These are phyloP conservation scores for Pentamera pediparva DNA, from an alignment of 53 echinoderm and acorn worm genomes.

Conservation along the genomic window DNA sequence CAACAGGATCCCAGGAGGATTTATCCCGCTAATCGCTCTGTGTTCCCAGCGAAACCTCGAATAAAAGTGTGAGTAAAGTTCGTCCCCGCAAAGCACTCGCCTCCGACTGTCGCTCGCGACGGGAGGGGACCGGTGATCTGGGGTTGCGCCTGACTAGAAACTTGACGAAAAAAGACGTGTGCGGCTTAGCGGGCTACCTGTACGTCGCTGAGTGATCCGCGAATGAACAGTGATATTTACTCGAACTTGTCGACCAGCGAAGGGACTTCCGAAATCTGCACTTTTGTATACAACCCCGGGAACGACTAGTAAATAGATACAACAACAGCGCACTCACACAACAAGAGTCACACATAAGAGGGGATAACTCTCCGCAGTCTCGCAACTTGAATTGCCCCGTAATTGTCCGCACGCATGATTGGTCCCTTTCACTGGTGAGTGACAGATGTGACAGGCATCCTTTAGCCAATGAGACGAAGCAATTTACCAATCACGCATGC, in stretches of 20 bases:
- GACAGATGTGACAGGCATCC: constrained; percentile 36
- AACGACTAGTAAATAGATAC: too few species aligned
- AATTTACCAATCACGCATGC: constrained; percentile 42
- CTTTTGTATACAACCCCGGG: constrained; percentile 39
- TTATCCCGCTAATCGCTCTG: constrained; percentile 19
- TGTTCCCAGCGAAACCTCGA: constrained; percentile 19
- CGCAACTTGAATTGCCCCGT: constrained; percentile 41
- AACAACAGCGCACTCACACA: background rate
- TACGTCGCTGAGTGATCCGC: too few species aligned
- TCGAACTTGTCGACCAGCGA: too few species aligned
- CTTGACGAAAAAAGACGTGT: too few species aligned
- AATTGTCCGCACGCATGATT: constrained; percentile 42
- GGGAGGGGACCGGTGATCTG: constrained; percentile 30
- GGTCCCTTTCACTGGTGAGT: constrained; percentile 31
- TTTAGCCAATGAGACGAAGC: constrained; percentile 36
- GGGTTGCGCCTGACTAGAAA: too few species aligned
- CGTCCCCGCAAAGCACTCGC: background rate
- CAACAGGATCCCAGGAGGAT: constrained; percentile 24
- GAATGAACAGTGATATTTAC: too few species aligned
- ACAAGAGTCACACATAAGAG: background rate
- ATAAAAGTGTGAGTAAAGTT: constrained; percentile 9
- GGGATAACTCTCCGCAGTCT: constrained; percentile 5
- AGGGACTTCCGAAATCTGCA: constrained; percentile 27
- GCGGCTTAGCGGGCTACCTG: constrained; percentile 27
- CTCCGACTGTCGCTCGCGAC: constrained; percentile 27